These are phyloP conservation scores for Pluvianellus socialis DNA, from an alignment of 2,113 vertebrate genomes.

Conservation along the genomic window DNA sequence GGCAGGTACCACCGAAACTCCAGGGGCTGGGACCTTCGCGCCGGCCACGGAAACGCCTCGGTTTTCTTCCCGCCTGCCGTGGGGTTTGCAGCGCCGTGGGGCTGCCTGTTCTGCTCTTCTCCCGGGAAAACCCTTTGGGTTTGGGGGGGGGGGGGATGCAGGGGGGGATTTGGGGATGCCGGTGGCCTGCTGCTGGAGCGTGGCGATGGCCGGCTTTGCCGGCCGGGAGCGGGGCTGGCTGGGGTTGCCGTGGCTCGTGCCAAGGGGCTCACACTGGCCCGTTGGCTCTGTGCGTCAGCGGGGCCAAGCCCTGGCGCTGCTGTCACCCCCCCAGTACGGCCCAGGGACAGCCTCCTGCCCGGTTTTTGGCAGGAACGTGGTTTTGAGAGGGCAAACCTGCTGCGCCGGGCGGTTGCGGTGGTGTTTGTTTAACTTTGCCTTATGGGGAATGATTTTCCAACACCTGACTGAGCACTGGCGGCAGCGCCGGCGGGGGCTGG, in stretches of 20 bases:
- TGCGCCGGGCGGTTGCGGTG: neutral
- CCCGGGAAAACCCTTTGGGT: neutral
- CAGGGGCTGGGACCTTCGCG: neutral
- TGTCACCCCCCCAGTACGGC: neutral
- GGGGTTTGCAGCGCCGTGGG: neutral
- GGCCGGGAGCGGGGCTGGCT: no score
- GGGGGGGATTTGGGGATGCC: neutral
- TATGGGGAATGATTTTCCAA: neutral
- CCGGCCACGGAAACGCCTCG: rapidly evolving
- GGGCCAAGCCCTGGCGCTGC: neutral
- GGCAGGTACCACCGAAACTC: neutral
- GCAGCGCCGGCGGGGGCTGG: rapidly evolving
- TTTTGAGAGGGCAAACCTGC: neutral
- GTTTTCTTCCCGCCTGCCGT: no score
- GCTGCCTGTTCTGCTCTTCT: neutral
- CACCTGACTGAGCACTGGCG: neutral
- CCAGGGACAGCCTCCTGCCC: neutral
- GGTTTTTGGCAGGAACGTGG: neutral
- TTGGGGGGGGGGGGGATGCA: rapidly evolving
- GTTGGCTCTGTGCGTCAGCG: neutral
- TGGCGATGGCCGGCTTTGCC: neutral
- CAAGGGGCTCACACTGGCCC: rapidly evolving
- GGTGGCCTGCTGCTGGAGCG: neutral
- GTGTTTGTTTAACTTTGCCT: neutral
- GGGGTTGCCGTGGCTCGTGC: neutral